Percentiles rank a stretch among this genome's conserved stretches.
phyloP scores from a whole-genome alignment of 2,888 invertebrate species.

The Diplolepis rosae region DNA sequence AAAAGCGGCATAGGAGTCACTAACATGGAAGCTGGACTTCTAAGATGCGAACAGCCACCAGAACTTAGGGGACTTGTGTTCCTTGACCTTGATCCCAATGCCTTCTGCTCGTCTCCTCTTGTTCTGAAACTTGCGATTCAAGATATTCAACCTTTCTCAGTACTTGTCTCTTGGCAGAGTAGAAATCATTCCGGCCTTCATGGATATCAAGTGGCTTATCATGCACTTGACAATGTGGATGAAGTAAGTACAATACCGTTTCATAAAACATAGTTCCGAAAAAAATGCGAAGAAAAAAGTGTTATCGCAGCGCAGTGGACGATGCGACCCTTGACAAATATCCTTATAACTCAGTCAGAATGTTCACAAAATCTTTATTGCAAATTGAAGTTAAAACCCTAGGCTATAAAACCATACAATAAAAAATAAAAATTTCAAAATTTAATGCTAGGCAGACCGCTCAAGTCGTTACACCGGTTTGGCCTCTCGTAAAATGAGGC shows the following conservation, averaged over 20 bases:
- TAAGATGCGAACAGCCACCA: constrained; percentile 89
- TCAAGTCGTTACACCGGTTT: too few relatives aligned
- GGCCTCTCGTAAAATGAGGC: too few relatives aligned
- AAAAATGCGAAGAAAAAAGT: too few relatives aligned
- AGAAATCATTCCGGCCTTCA: constrained; percentile 89
- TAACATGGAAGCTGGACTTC: constrained; percentile 67
- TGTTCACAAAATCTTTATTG: too few relatives aligned
- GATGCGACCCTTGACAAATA: too few relatives aligned
- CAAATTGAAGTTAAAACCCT: too few relatives aligned
- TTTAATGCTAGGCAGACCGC: too few relatives aligned
- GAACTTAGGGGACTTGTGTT: constrained; percentile 85
- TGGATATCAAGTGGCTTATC: constrained; percentile 91
- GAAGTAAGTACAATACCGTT: constrained; percentile 74
- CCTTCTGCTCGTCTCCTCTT: constrained; percentile 89
- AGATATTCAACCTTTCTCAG: constrained; percentile 91
- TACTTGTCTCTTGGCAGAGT: constrained; percentile 93
- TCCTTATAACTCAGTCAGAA: too few relatives aligned
- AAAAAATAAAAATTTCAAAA: too few relatives aligned
- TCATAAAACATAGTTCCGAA: too few relatives aligned
- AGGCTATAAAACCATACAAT: too few relatives aligned
- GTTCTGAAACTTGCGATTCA: constrained; percentile 90
- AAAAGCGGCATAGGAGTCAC: constrained; percentile 59
- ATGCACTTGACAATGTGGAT: constrained; percentile 79
- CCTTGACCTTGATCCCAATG: constrained; percentile 85
- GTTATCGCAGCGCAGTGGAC: too few relatives aligned